A percentile compares a stretch with the other conserved stretches of the same genome.
Evolutionary conservation across 2,113 vertebrate genomes (phyloP).

Genomic region (Strix aluco): DNA sequence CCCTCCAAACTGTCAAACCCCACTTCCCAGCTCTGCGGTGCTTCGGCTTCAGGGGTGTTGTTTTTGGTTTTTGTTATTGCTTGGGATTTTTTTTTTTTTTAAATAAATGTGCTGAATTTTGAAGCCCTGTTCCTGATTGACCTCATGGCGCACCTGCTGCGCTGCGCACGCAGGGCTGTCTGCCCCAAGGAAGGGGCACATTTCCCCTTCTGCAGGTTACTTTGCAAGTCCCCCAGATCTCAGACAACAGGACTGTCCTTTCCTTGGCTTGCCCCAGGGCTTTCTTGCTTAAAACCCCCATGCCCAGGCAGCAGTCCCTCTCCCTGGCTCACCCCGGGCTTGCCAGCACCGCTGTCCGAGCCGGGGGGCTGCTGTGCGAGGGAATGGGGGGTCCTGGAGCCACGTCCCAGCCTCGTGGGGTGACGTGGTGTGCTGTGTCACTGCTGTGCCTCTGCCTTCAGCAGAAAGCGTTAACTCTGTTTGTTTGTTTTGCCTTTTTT

Average conservation of each 20-base stretch:
- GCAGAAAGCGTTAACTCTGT: background rate
- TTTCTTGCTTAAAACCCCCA: background rate
- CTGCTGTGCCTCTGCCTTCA: background rate
- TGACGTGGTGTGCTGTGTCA: background rate
- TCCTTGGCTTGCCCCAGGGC: background rate
- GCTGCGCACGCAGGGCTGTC: background rate
- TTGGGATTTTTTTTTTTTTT: background rate
- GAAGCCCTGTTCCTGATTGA: background rate
- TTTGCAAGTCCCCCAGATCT: background rate
- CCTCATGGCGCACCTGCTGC: background rate
- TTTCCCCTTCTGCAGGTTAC: background rate
- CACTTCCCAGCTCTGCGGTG: background rate
- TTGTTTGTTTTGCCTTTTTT: background rate
- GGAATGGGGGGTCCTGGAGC: background rate
- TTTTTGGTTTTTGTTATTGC: background rate
- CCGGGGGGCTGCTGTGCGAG: fast-evolving
- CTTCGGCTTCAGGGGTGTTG: background rate
- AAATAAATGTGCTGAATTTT: background rate
- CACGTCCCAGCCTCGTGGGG: fast-evolving
- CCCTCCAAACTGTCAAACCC: conserved; percentile 1
- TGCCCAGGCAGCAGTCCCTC: fast-evolving
- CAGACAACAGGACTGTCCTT: background rate
- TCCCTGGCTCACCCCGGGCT: fast-evolving
- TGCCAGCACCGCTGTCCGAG: background rate
- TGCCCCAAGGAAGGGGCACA: background rate